A percentile compares a stretch with the other conserved stretches of the same genome.
Evolutionary conservation across 1,140 invertebrate species (phyloP).

Genomic region (Bilobella aurantiaca): DNA sequence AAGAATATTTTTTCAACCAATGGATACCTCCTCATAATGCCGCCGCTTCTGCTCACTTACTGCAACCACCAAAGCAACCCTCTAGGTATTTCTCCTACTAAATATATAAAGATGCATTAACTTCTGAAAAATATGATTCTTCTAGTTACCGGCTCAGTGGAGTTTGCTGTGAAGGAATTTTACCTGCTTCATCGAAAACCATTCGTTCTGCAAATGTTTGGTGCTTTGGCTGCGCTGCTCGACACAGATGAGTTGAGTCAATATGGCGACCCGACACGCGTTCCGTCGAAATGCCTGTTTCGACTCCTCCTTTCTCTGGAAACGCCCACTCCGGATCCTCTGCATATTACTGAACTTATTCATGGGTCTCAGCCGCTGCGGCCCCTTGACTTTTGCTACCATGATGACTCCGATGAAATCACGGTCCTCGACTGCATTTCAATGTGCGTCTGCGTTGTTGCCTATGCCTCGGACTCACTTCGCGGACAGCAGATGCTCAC

Average conservation of each 20-base stretch:
- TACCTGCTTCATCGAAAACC: conserved; percentile 97
- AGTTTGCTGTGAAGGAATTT: conserved; percentile 97
- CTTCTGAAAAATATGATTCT: background rate
- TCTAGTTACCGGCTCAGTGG: conserved; percentile 84
- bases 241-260: conserved; percentile 80
- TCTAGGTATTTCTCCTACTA: conserved; percentile 15
- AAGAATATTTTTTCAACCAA: conserved; percentile 98
- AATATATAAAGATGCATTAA: background rate
- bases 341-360: conserved; percentile 88
- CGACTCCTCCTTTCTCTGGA: conserved; percentile 83
- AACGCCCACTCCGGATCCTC: conserved; percentile 81
- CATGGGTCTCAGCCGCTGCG: conserved; percentile 91
- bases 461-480: conserved; percentile 89
- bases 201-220: conserved; percentile 98
- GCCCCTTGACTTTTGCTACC: conserved; percentile 94
- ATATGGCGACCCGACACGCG: conserved; percentile 53
- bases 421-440: conserved; percentile 87
- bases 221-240: conserved; percentile 88
- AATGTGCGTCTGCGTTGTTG: conserved; percentile 92
- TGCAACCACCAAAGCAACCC: conserved; percentile 93
- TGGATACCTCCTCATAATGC: conserved; percentile 96
- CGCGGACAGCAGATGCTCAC: conserved; percentile 97
- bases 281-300: conserved; percentile 80
- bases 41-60: conserved; percentile 90
- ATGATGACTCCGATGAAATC: conserved; percentile 89